Base-by-base conservation (phyloP, 2,797 vertebrate species). In the Sebastes baramenuke region DNA sequence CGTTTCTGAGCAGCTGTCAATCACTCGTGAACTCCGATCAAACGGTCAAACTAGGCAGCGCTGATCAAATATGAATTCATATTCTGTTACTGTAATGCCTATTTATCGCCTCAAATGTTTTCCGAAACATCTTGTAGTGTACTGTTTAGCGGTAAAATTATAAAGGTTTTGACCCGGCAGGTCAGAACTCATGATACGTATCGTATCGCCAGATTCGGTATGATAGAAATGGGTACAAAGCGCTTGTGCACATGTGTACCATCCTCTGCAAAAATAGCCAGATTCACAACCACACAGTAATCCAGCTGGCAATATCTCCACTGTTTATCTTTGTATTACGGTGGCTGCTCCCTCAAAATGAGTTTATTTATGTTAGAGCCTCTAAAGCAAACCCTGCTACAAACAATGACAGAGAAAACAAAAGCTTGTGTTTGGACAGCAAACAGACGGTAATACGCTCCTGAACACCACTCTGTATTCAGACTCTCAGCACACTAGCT, bases 371-470 rank as follows among this genome's bases (percentile, higher is more conserved):
- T 55, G 55, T 67, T 34, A 1, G 54, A 72, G 68, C 24, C 54
- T 77, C 75, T 72, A 32, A 79, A 85, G 67, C 79, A 89, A 86
- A 83, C 71, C 13, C 18, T 25, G 22, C 52, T n/a, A 24, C 58
- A 61, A 81, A 81, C 60, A 67, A 64, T 38, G 81, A 56, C 52
- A 29, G 55, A 80, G 69, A 38, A 73, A 84, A 84, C 76, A 87
- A 74, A 80, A 46, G 83, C 34, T 34, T 49, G 65, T 84, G 80
- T 88, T 87, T 85, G 72, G 68, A 69, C 27, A 54, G 79, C 67
- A 68, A 84, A 86, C 79, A 81, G 79, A 79, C 18, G 55, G 60
- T 32, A 61, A 75, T 30, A 65, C 8, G 8, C 42, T 27, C 81
- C 61, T 67, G 52, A 83, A 77, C 55, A 49, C n/a, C 27, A 32